phyloP scores from a whole-genome alignment of 2,888 invertebrate genomes.

The Rhogogaster chlorosoma region DNA sequence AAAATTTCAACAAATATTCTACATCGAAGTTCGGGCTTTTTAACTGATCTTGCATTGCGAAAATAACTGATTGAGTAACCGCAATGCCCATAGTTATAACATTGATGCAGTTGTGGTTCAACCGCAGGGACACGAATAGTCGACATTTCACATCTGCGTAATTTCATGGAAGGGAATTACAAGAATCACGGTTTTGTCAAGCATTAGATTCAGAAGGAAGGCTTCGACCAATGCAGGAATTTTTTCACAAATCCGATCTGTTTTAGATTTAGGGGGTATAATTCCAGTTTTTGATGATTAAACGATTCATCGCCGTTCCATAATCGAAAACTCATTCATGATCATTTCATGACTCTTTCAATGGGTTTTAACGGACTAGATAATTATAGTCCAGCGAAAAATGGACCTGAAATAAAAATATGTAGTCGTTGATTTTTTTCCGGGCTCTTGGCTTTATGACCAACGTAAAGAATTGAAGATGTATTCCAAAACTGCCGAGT shows the following conservation, averaged over 20 bases:
- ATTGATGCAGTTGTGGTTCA: background rate
- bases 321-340: background rate
- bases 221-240: background rate
- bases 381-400: too few relatives aligned
- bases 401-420: too few relatives aligned
- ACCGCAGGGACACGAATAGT: background rate
- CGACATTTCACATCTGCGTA: background rate
- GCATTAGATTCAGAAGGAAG: background rate
- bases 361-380: too few relatives aligned
- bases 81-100: background rate
- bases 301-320: background rate
- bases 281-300: background rate
- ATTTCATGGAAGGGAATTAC: background rate
- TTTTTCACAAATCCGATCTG: background rate
- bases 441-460: too few relatives aligned
- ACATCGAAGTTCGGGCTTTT: background rate
- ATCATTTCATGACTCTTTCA: background rate
- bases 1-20: background rate
- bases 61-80: background rate
- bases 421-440: background rate
- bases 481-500: too few relatives aligned
- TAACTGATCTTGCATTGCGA: background rate
- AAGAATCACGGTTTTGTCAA: background rate
- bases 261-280: background rate
- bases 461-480: too few relatives aligned